Evolutionary conservation across 2,888 invertebrate genomes (phyloP), one percentile per base, ranked within the genome.

Genomic region (Chromoteleia sp.): DNA sequence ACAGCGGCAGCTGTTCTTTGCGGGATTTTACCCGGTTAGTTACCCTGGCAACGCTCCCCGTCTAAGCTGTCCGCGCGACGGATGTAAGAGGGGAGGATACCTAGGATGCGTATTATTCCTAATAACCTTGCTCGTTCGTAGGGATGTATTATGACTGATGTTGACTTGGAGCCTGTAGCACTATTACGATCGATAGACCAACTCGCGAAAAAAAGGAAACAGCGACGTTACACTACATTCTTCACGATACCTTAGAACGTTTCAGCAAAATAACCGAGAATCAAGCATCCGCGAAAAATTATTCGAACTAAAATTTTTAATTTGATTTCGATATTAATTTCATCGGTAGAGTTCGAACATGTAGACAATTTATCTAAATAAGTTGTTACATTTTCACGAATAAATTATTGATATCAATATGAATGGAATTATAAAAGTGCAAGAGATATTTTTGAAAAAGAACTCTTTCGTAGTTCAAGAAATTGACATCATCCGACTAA

Each of bases 31-130:
- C 90, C 91, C 90, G 89, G 91, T 90, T 86, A 89, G 91, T 91
- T 90, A 88, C 91, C 91, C 86, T 90, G 86, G 90, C 90, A 91
- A 90, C 90, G 87, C 84, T 83, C 81, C 73, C 79, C 77, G 79
- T 85, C 83, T 84, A 84, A 86, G 82, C 84, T 84, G 82, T 83
- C 83, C 80, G 80, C 63, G 82, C 80, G 78, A 82, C 79, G 82
- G 70, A 71, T 50, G 73, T 50, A 77, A 80, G 81, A 83, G 84
- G 81, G 87, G 84, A 70, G 84, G 83, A 86, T 84, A 84, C 85
- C 89, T 89, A 90, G 90, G 90, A 90, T 90, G 89, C 90, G 90
- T 91, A 91, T 91, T 91, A 91, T 91, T 91, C 91, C 91, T 91
- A 91, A 91, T 91, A 91, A 91, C 89, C 89, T 88, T 87, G 86